Base-by-base conservation (phyloP, 2,888 invertebrate genomes). In the Acrobasis repandana region DNA sequence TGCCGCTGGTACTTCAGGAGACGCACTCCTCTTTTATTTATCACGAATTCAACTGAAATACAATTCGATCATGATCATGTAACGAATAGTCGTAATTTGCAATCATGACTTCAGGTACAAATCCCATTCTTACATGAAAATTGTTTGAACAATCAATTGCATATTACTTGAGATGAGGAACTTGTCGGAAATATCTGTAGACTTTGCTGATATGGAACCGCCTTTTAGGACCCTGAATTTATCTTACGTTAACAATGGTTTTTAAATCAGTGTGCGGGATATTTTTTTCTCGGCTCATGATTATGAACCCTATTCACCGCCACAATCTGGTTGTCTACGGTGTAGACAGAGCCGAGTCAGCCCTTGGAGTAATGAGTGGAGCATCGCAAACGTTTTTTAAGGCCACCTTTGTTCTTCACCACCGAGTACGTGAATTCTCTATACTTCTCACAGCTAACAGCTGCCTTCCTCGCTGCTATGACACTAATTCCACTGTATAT, bases 1-100 rank as follows among this genome's bases (percentile, higher is more conserved):
- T 72, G 72, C 0, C 67, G 67, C 11, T 67, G 64, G 51, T 67
- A 67, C 20, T 68, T 68, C 3, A 78, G 48, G 60, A 73, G 68
- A 10, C 66, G 59, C 8, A 65, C 68, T 1, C 78, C 77, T 60
- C 63, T 67, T 56, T 61, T 67, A 0, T 76, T 76, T 2, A 61
- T 2, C 0, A 67, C 64, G 20, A 67, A 75, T 2, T 61, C 61
- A 9, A 65, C 66, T 20, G 64, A 54, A 61, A 67, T 51, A 33
- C 28, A 28, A 20, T 20, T 20, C 2, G 4, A 8, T 28, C 5
- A 51, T 14, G 43, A 43, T 14, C 11, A 43, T 43, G 38, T 28
- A 38, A 14, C 43, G 4, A 14, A n/a, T 43, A 10, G 10, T 14
- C n/a, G 6, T 43, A 4, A 43, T n/a, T n/a, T 11, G 14, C 11